phyloP scores from a whole-genome alignment of 2,113 vertebrate species.

The Rhinogobius similis region DNA sequence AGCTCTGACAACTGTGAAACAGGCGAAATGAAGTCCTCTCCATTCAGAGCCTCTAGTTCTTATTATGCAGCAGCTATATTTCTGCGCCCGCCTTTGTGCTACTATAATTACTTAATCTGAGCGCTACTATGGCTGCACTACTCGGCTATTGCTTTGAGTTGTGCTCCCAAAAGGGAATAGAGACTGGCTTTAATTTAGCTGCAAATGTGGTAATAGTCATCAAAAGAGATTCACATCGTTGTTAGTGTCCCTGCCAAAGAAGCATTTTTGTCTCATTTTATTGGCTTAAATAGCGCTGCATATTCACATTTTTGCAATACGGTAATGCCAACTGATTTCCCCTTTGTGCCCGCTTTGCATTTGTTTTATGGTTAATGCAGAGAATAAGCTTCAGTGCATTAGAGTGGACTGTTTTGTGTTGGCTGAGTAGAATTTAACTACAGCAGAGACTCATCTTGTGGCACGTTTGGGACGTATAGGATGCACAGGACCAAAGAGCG shows the following conservation, averaged over 20 bases:
- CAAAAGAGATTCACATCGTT: conserved; percentile 27
- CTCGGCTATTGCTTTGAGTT: conserved; percentile 59
- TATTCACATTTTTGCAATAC: conserved; percentile 23
- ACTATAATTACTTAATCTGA: conserved; percentile 73
- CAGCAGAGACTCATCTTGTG: conserved; percentile 19
- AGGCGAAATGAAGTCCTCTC: conserved; percentile 66
- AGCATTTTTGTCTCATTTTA: conserved; percentile 28
- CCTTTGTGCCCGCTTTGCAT: conserved; percentile 24
- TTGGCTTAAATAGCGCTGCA: neutral
- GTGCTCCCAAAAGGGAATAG: conserved; percentile 47
- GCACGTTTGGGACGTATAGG: conserved; percentile 13
- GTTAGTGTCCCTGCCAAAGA: conserved; percentile 21
- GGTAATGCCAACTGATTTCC: conserved; percentile 17
- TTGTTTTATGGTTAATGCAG: conserved; percentile 22
- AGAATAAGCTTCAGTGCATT: conserved; percentile 41
- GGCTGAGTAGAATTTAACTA: conserved; percentile 50
- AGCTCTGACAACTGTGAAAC: conserved; percentile 66
- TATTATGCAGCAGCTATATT: conserved; percentile 71
- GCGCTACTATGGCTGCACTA: conserved; percentile 58
- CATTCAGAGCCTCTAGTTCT: conserved; percentile 67
- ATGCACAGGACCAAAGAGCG: conserved; percentile 73
- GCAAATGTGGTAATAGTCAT: conserved; percentile 38
- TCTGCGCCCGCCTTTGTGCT: conserved; percentile 65
- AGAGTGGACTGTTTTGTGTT: conserved; percentile 39
- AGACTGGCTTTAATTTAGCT: conserved; percentile 49